Percentiles rank a stretch among this genome's conserved stretches.
Evolutionary conservation across 2,113 vertebrate species (phyloP).

Genomic region (Halichoeres trimaculatus): DNA sequence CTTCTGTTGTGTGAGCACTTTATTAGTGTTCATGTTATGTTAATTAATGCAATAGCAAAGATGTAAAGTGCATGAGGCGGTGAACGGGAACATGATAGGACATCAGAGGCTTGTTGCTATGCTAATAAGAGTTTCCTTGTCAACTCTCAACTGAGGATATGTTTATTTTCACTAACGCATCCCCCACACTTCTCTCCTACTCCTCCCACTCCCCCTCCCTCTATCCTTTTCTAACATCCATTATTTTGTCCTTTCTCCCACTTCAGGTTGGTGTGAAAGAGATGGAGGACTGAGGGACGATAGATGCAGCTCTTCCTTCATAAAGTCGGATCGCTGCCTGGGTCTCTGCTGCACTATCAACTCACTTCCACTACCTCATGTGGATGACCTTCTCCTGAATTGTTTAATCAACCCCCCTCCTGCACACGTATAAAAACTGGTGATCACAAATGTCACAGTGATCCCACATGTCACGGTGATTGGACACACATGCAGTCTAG

Average conservation of each 20-base stretch:
- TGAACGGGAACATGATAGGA: conserved; percentile 55
- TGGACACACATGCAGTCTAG: conserved; percentile 43
- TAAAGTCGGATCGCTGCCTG: conserved; percentile 18
- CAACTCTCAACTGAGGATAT: conserved; percentile 58
- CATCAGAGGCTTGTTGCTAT: conserved; percentile 70
- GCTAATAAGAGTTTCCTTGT: conserved; percentile 66
- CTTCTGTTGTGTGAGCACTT: conserved; percentile 26
- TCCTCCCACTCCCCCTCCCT: conserved; percentile 17
- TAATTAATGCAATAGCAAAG: conserved; percentile 29
- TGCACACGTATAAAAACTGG: conserved; percentile 16
- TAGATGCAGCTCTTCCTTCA: conserved; percentile 10
- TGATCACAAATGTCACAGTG: conserved; percentile 50
- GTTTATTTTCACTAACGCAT: conserved; percentile 65
- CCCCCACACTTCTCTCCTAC: conserved; percentile 52
- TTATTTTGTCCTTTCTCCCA: conserved; percentile 43
- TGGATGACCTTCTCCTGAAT: conserved; percentile 52
- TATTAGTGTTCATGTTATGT: conserved; percentile 35
- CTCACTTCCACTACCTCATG: conserved; percentile 27
- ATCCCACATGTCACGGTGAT: conserved; percentile 46
- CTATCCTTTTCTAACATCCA: conserved; percentile 21
- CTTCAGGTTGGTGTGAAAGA: conserved; percentile 60
- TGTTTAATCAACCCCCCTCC: conserved; percentile 20
- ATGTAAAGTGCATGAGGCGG: conserved; percentile 56
- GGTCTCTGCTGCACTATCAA: conserved; percentile 39
- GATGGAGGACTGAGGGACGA: conserved; percentile 46